Conservation (phyloP, 1,140 invertebrate genomes). For the Drosophila sulfurigaster region DNA sequence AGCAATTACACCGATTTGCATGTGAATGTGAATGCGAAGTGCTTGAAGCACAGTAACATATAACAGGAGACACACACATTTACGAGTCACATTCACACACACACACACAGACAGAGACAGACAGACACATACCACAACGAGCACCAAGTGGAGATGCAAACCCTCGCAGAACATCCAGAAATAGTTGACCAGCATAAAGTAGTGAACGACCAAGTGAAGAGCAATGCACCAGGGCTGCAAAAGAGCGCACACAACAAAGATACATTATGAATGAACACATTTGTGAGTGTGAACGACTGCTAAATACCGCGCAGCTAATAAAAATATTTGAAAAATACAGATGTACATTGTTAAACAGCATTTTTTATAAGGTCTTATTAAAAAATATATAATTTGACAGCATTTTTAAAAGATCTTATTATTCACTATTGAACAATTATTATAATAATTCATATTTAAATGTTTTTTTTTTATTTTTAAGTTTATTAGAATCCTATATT, state of each 20-base stretch:
- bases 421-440: no score
- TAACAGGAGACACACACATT: background rate
- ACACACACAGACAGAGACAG: background rate
- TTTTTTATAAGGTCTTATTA: no score
- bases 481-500: no score
- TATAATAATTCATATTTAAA: no score
- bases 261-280: background rate
- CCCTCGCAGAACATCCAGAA: conserved; percentile 97
- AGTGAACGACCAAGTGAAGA: conserved; percentile 92
- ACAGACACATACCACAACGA: conserved; percentile 87
- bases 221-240: conserved; percentile 91
- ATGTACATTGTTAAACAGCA: no score
- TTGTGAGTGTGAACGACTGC: no score
- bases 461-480: no score
- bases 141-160: conserved; percentile 93
- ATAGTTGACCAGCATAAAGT: conserved; percentile 95
- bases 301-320: no score
- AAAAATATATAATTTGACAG: no score
- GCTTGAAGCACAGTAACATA: no score
- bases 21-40: conserved; percentile 18
- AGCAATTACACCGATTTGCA: conserved; percentile 63
- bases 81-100: background rate
- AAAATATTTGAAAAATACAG: no score
- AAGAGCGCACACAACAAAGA: background rate
- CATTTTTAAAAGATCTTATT: no score